Base-by-base conservation (phyloP, 1,140 invertebrate genomes). In the Zaprionus ghesquierei region DNA sequence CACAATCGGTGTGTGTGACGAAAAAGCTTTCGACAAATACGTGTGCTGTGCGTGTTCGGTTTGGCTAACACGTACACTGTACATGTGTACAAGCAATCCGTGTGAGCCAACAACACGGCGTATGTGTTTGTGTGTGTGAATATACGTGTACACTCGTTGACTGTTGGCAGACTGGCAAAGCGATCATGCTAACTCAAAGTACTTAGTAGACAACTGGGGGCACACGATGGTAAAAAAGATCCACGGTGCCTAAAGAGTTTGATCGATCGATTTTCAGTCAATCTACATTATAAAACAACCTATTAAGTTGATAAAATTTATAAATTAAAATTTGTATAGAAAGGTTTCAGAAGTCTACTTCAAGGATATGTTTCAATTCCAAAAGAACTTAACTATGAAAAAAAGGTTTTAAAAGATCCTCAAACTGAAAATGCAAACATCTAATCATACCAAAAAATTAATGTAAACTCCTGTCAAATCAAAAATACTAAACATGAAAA, bases 41-140 rank as follows among this genome's bases (percentile, higher is more conserved):
- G 50, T 46, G 51, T 27, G 54, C 25, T 27, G 23, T 22, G 50
- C 49, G 53, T 61, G 33, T 41, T 15, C n/a, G 35, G 35, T 15
- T 41, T 31, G 70, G 10, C 50, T 70, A 70, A 84, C 84, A 89
- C 68, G 69, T 44, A 89, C 61, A 89, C 61, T 82, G 65, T 87
- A 35, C 62, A 68, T 89, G 84, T 79, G 41, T 70, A 66, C 22
- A 18, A 15, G 22, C n/a, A 64, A 71, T 89, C 13, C 53, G 76
- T 87, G 84, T 79, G 76, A 79, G 6, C 20, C 59, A 15, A 5
- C n/a, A n/a, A n/a, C n/a, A n/a, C n/a, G n/a, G n/a, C n/a, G n/a
- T n/a, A 1, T 22, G 58, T 18, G 5, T 27, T 10, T 55, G 85
- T 79, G 51, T 74, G 69, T 2, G 71, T 77, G 66, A 53, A 1